Evolutionary conservation across 1,140 invertebrate genomes (phyloP), one percentile per base, ranked within the genome.

Genomic region (Eciton burchellii): DNA sequence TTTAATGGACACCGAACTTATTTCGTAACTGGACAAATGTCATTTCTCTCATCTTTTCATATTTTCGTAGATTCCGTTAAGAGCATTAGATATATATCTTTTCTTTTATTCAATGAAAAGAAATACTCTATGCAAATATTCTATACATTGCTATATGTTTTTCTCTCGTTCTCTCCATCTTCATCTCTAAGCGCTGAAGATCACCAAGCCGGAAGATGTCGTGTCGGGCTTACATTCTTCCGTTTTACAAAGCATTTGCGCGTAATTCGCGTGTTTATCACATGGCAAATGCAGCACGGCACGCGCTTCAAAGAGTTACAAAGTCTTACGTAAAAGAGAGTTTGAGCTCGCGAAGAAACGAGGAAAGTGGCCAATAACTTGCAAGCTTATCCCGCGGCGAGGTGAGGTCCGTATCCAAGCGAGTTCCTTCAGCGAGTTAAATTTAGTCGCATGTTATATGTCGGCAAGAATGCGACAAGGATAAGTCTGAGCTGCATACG

Each of bases 251-350:
- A 77, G 21, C 19, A 52, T 77, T 77, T 41, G n/a, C 9, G 29
- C 16, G 12, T 76, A 49, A 65, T 76, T 76, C 16, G 35, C 35
- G 47, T 60, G 9, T 74, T 77, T 77, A 62, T 62, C 29, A 77
- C 11, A 4, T 29, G 43, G 9, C 5, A 63, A 35, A 63, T 41
- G 21, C 16, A 41, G 16, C 60, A 35, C 35, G 26, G 14, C 43
- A 76, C 14, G 24, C 47, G 54, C 54, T 66, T 77, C 16, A 54
- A 66, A 77, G 47, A 77, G 63, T 77, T 54, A 76, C 60, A 52
- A 77, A 77, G 26, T 76, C 47, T 77, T 77, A 41, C 29, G 21
- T 77, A 35, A 77, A 77, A 77, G 47, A 77, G 47, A 54, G 19
- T 41, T 77, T 43, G 29, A 76, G 19, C 29, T 77, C 11, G 2